Percentiles rank a stretch among this genome's conserved stretches.
Conservation (phyloP, 1,140 invertebrate genomes). For the Cotesia glomerata region DNA sequence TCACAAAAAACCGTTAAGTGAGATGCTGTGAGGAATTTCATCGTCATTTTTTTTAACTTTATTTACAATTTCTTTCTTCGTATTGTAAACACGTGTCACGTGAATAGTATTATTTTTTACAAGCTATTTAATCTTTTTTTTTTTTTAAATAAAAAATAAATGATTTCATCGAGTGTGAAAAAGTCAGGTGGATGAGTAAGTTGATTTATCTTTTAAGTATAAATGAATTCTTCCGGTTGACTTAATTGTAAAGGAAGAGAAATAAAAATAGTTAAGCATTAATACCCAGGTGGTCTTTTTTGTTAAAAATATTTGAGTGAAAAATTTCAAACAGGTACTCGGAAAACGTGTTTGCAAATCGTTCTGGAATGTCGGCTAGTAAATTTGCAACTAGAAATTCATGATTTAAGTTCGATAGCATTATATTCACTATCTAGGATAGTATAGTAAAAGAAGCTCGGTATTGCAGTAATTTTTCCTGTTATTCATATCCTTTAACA, state of each 20-base stretch:
- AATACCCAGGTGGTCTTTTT: background rate
- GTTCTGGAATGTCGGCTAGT: constrained; percentile 19
- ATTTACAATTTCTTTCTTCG: background rate
- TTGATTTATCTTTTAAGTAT: too few relatives aligned
- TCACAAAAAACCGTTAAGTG: constrained; percentile 41
- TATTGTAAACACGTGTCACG: background rate
- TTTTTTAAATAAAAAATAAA: too few relatives aligned
- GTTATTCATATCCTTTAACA: too few relatives aligned
- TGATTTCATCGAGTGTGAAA: too few relatives aligned
- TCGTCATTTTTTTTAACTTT: background rate
- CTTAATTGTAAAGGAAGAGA: background rate
- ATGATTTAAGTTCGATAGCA: background rate
- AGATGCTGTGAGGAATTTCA: constrained; percentile 31
- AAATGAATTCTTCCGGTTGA: background rate
- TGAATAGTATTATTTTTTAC: constrained; percentile 11
- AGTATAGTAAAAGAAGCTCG: too few relatives aligned
- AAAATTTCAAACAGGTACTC: too few relatives aligned
- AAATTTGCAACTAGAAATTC: background rate
- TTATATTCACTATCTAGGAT: too few relatives aligned
- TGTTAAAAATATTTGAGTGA: too few relatives aligned
- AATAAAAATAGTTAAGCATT: background rate
- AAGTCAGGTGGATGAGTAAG: too few relatives aligned
- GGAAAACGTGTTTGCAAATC: background rate
- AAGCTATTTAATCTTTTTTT: constrained; percentile 23
- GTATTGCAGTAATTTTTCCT: too few relatives aligned